Conservation (phyloP, 2,797 vertebrate genomes). For the Amblyopsis hoosieri region DNA sequence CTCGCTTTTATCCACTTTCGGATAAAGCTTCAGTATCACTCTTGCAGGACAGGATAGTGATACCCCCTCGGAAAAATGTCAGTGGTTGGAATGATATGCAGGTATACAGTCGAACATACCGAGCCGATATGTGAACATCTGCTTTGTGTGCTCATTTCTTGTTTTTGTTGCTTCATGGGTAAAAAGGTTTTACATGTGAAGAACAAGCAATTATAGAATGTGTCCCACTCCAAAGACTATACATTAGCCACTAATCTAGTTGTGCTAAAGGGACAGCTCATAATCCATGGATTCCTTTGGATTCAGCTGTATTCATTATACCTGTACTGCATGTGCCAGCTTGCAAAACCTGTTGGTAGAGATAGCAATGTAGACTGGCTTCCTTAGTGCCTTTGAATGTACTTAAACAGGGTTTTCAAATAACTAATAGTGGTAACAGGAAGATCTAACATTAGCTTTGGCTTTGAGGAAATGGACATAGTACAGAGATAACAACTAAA, state of each 20-base stretch:
- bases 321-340: slow-evolving; percentile 63
- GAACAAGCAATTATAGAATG: slow-evolving; percentile 48
- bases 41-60: slow-evolving; percentile 74
- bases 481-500: slow-evolving; percentile 41
- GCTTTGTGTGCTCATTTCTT: slow-evolving; percentile 44
- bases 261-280: slow-evolving; percentile 32
- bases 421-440: slow-evolving; percentile 26
- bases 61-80: slow-evolving; percentile 45
- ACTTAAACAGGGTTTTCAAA: slow-evolving; percentile 76
- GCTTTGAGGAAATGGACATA: slow-evolving; percentile 43
- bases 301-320: slow-evolving; percentile 50
- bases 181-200: slow-evolving; percentile 25
- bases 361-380: slow-evolving; percentile 70
- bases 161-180: slow-evolving; percentile 36
- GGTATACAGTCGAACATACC: slow-evolving; percentile 11
- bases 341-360: slow-evolving; percentile 58
- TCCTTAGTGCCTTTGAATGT: slow-evolving; percentile 83
- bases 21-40: slow-evolving; percentile 61
- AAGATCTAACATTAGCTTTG: slow-evolving; percentile 29
- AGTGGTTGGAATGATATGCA: slow-evolving; percentile 28
- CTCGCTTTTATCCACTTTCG: slow-evolving; percentile 54
- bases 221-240: slow-evolving; percentile 63
- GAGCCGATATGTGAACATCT: slow-evolving; percentile 41
- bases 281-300: slow-evolving; percentile 49
- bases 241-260: slow-evolving; percentile 53